Evolutionary conservation across 2,113 vertebrate species (phyloP).

Genomic region (Pterocles burchelli): DNA sequence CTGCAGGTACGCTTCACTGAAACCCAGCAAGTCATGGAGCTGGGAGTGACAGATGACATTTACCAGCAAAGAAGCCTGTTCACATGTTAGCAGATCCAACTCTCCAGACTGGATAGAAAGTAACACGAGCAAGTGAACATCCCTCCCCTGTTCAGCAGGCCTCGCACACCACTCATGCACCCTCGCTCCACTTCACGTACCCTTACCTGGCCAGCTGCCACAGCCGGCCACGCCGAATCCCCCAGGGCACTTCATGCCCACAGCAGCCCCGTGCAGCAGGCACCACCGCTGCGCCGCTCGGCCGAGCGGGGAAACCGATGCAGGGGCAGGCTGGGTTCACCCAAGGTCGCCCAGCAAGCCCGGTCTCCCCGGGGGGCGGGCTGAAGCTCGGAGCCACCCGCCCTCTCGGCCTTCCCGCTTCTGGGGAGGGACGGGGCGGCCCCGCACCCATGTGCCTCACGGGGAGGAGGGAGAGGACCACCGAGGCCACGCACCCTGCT

Average conservation of each 20-base stretch:
- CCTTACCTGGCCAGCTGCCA: neutral
- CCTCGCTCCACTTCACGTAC: neutral
- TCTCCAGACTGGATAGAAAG: neutral
- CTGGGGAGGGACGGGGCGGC: neutral
- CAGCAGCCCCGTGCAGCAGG: neutral
- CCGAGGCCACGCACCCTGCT: neutral
- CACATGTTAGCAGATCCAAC: neutral
- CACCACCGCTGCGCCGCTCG: neutral
- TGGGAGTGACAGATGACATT: neutral
- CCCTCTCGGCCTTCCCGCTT: neutral
- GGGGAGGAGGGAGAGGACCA: neutral
- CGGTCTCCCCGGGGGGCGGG: neutral
- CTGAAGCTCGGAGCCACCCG: neutral
- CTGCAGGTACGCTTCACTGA: neutral
- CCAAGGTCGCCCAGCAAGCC: conserved; percentile 13
- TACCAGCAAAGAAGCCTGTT: neutral
- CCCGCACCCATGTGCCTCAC: neutral
- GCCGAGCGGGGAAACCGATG: neutral
- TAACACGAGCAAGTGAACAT: neutral
- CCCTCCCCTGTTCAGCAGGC: neutral
- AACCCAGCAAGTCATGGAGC: neutral
- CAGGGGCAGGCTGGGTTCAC: neutral
- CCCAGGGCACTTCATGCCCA: neutral
- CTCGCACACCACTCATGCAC: neutral
- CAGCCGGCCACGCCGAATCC: neutral